Base-by-base conservation (phyloP, 30 jellyfish, hydroid and myxozoan genomes). In the Hydra vulgaris region DNA sequence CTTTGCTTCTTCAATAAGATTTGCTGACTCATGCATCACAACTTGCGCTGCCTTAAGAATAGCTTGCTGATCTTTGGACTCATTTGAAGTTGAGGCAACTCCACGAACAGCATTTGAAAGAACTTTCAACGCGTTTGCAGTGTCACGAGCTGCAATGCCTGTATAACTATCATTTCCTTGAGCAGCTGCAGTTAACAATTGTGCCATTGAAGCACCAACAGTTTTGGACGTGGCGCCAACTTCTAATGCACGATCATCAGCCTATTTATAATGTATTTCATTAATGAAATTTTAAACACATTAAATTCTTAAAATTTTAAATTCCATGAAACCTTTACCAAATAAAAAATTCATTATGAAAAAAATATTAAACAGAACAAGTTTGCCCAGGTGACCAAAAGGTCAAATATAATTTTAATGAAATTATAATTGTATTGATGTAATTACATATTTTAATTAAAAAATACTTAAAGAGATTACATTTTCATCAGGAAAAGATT, bases 151-250 rank as follows among this genome's bases (percentile, higher is more conserved):
- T 5, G 98, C 98, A 79, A 91, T 91, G 15, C 98, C 98, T 26
- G 98, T 91, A 85, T 91, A 91, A 61, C 98, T 91, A 71, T 91
- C 98, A 75, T 91, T 91, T 79, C 95, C 98, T 90, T 91, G 95
- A 54, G 98, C 98, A 53, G 98, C 98, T 68, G 98, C 98, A 18
- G 98, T 91, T 21, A 91, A 78, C 22, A 91, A 88, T 74, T 91
- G 98, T 16, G 98, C 98, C 98, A 91, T 91, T 19, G 98, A 80
- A 26, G 96, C 98, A 25, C 98, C 98, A 74, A 91, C 98, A 7
- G 98, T 86, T 79, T 91, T 91, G 52, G 98, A 91, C 0, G 98
- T 82, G 16, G 98, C 98, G 25, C 98, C 98, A 53, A 91, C 98
- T 76, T 91, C 98, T 25, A 91, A 79, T 52, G 98, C 98, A 23